Percentiles rank a stretch among this genome's conserved stretches.
Evolutionary conservation across 2,797 vertebrate species (phyloP).

Genomic region (Salmo trutta): DNA sequence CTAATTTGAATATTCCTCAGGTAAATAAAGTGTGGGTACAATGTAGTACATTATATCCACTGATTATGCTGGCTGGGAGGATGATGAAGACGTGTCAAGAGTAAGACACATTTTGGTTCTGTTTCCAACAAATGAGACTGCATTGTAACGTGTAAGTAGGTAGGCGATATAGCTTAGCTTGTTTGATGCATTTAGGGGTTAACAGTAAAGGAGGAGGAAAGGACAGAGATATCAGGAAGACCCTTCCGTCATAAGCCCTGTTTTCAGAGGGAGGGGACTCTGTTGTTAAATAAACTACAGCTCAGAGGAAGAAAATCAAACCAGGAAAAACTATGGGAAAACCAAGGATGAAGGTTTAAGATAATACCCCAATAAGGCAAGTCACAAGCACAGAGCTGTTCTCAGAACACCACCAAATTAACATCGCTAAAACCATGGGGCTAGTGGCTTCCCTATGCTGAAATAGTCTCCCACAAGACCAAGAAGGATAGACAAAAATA

Average conservation of each 20-base stretch:
- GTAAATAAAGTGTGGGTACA: not conserved
- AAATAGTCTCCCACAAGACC: slow-evolving; percentile 15
- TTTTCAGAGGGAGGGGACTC: not conserved
- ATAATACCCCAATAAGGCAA: slow-evolving; percentile 18
- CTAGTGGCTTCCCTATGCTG: slow-evolving; percentile 16
- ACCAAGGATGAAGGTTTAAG: slow-evolving; percentile 11
- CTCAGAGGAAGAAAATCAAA: not conserved
- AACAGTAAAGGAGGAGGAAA: slow-evolving; percentile 20
- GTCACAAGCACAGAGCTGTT: slow-evolving; percentile 44
- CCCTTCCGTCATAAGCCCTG: slow-evolving; percentile 59
- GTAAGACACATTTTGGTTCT: not conserved
- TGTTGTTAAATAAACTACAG: slow-evolving; percentile 11
- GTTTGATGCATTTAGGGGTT: slow-evolving; percentile 14
- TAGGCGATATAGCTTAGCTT: slow-evolving; percentile 14
- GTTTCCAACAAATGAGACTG: slow-evolving; percentile 11
- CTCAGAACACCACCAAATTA: slow-evolving; percentile 5
- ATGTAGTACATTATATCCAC: slow-evolving; percentile 1
- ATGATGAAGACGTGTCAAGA: not conserved
- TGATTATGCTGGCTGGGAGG: slow-evolving; percentile 2
- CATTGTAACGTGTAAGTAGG: slow-evolving; percentile 4
- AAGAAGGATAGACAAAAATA: slow-evolving; percentile 32
- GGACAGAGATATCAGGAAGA: slow-evolving; percentile 59
- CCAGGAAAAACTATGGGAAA: slow-evolving; percentile 4
- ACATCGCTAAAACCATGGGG: slow-evolving; percentile 22
- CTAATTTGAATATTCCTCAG: slow-evolving; percentile 7